Evolutionary conservation across 2,797 vertebrate species (phyloP).

Genomic region (Steatocranus sp.): DNA sequence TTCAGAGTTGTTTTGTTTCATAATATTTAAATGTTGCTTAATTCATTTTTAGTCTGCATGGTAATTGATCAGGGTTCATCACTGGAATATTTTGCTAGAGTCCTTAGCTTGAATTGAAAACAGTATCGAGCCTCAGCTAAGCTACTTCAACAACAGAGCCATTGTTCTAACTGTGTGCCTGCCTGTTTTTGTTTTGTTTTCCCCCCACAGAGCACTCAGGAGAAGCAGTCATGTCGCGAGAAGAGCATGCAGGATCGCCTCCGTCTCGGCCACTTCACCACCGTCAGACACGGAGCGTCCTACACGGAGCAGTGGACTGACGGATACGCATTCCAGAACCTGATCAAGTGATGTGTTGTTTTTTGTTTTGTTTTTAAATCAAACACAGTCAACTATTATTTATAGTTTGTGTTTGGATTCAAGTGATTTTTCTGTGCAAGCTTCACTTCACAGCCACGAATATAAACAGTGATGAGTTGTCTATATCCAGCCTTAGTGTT

Average conservation of each 20-base stretch:
- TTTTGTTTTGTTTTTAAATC: not conserved
- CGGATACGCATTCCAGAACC: slow-evolving; percentile 99
- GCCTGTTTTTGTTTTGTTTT: not conserved
- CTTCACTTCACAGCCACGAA: not conserved
- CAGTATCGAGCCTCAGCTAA: not conserved
- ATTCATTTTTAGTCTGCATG: not conserved
- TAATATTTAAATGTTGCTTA: not conserved
- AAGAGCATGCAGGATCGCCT: slow-evolving; percentile 99
- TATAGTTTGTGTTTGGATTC: not conserved
- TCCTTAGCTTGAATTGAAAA: not conserved
- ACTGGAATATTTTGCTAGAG: not conserved
- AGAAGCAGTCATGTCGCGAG: slow-evolving; percentile 96
- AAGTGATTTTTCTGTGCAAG: not conserved
- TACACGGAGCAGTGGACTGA: slow-evolving; percentile 99
- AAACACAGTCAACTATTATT: not conserved
- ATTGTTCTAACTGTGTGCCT: not conserved
- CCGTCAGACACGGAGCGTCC: slow-evolving; percentile 95
- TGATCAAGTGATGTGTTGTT: slow-evolving; percentile 90
- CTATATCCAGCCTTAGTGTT: not conserved
- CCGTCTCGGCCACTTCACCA: slow-evolving; percentile 97
- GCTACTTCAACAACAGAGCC: not conserved
- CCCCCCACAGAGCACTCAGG: slow-evolving; percentile 79
- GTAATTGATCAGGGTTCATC: not conserved
- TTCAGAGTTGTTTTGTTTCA: not conserved
- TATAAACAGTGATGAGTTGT: not conserved